Conservation (phyloP, 2,888 invertebrate genomes). For the Nycteola revayana region DNA sequence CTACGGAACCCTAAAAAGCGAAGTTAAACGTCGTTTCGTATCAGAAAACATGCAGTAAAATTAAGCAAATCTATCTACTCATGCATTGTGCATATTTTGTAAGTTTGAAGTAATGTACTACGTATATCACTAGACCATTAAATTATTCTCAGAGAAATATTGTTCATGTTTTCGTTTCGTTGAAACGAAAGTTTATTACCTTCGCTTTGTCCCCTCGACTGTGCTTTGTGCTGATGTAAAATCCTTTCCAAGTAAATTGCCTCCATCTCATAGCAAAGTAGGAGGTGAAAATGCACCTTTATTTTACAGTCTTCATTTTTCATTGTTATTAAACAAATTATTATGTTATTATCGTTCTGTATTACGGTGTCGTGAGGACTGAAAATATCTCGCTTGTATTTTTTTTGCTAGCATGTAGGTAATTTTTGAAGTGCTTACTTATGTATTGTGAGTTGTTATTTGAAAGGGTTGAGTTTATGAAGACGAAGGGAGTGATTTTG, state of each 20-base stretch:
- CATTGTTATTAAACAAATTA: constrained; percentile 36
- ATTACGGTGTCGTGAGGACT: no score
- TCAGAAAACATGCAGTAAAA: no score
- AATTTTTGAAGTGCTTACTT: no score
- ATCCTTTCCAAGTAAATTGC: constrained; percentile 62
- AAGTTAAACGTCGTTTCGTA: no score
- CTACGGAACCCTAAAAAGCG: no score
- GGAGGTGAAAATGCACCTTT: constrained; percentile 49
- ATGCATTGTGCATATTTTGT: no score
- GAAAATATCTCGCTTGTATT: no score
- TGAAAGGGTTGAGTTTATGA: constrained; percentile 41
- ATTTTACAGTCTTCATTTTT: constrained; percentile 41
- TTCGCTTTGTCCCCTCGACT: constrained; percentile 55
- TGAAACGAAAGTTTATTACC: constrained; percentile 63
- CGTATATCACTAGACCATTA: no score
- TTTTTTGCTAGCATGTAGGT: no score
- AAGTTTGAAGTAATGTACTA: no score
- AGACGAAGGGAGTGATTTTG: constrained; percentile 53
- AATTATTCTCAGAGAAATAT: constrained; percentile 7
- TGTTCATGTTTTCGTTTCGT: constrained; percentile 56
- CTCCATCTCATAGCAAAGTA: constrained; percentile 46
- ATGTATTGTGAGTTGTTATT: no score
- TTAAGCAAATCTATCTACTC: no score
- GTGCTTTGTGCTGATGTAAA: constrained; percentile 50
- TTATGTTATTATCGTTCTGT: constrained; percentile 28